These are phyloP conservation scores for Eristalis intricaria DNA, from an alignment of 2,888 invertebrate species.

Conservation along the genomic window DNA sequence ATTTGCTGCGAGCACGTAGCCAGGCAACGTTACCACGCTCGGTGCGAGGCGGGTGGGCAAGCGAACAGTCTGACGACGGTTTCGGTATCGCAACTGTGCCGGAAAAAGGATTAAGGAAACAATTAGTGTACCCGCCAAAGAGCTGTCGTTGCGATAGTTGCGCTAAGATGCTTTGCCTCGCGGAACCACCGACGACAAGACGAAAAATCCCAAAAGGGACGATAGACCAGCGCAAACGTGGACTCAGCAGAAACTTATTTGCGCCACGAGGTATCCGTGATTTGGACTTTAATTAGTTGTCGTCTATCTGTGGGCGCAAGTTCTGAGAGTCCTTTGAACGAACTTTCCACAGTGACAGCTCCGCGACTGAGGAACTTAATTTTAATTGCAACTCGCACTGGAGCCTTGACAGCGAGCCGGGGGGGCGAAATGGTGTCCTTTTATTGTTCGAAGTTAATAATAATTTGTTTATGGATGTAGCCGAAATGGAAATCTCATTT, in stretches of 20 bases:
- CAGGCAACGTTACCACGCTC: background rate
- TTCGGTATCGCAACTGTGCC: background rate
- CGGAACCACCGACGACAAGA: background rate
- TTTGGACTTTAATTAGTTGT: constrained; percentile 51
- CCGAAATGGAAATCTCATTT: constrained; percentile 1
- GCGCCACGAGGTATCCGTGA: constrained; percentile 31
- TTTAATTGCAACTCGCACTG: constrained; percentile 14
- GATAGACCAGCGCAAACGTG: background rate
- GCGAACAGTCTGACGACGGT: background rate
- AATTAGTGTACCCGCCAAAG: constrained; percentile 49
- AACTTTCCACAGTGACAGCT: constrained; percentile 4
- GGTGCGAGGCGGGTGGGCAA: background rate
- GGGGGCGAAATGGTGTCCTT: background rate
- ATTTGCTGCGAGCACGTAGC: constrained; percentile 59
- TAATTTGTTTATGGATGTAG: constrained; percentile 35
- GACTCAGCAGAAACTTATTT: constrained; percentile 25
- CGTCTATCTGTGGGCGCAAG: constrained; percentile 21
- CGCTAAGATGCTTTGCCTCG: background rate
- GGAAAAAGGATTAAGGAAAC: constrained; percentile 65
- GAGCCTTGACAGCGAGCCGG: background rate
- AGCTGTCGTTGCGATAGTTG: constrained; percentile 13
- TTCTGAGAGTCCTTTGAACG: constrained; percentile 15
- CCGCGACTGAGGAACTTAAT: constrained; percentile 14
- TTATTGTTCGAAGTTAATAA: constrained; percentile 32
- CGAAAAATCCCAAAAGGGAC: background rate